A percentile compares a stretch with the other conserved stretches of the same genome.
Evolutionary conservation across 2,113 vertebrate species (phyloP).

Genomic region (Bujurquina vittata): DNA sequence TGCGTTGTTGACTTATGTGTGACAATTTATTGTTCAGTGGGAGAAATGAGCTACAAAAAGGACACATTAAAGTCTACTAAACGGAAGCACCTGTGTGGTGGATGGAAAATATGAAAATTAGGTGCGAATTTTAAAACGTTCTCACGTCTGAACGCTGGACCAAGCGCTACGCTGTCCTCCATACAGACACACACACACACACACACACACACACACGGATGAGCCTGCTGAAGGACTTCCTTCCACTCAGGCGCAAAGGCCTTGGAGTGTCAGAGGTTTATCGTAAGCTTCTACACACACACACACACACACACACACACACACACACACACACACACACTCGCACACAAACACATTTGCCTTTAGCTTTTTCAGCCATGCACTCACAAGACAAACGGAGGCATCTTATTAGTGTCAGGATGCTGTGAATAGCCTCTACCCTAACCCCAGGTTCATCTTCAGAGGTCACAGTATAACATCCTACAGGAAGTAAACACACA

Average conservation of each 20-base stretch:
- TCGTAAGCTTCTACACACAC: conserved; percentile 18
- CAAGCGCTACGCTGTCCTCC: no score
- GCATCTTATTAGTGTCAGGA: conserved; percentile 53
- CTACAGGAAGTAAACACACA: conserved; percentile 61
- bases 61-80: no score
- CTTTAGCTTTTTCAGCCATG: background rate
- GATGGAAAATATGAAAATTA: no score
- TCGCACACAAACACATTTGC: background rate
- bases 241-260: conserved; percentile 28
- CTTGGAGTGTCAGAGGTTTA: conserved; percentile 31
- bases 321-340: background rate
- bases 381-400: conserved; percentile 25
- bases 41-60: no score
- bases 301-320: background rate
- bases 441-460: conserved; percentile 59
- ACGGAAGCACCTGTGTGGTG: no score
- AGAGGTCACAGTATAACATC: conserved; percentile 66
- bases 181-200: no score
- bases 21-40: no score
- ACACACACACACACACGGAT: background rate
- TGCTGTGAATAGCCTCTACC: conserved; percentile 40
- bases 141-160: no score
- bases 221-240: conserved; percentile 43
- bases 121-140: no score
- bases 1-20: no score